A percentile compares a stretch with the other conserved stretches of the same genome.
Evolutionary conservation across 2,888 invertebrate species (phyloP).

Genomic region (Campaea margaritaria): DNA sequence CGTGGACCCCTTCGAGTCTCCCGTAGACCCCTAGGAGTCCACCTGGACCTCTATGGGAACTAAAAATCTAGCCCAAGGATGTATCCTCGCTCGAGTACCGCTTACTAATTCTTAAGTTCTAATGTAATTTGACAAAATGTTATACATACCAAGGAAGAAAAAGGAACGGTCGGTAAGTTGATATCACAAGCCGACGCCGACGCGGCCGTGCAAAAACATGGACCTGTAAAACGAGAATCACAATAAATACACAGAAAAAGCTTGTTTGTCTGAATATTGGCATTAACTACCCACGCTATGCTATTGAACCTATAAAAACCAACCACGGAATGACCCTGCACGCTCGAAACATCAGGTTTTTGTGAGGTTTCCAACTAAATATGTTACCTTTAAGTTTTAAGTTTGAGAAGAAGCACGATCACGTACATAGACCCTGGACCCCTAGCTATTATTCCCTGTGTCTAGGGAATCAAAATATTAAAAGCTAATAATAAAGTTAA

Average conservation of each 20-base stretch:
- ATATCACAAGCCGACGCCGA: slow-evolving; percentile 38
- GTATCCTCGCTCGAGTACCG: too few relatives aligned
- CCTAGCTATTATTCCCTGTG: too few relatives aligned
- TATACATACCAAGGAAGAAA: slow-evolving; percentile 54
- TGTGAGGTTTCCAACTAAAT: slow-evolving; percentile 6
- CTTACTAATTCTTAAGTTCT: too few relatives aligned
- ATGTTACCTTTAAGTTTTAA: neutral
- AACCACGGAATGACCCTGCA: slow-evolving; percentile 22
- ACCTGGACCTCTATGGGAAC: too few relatives aligned
- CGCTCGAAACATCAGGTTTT: slow-evolving; percentile 11
- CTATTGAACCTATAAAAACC: slow-evolving; percentile 26
- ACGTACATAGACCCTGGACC: too few relatives aligned
- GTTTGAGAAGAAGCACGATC: too few relatives aligned
- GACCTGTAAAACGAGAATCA: slow-evolving; percentile 44
- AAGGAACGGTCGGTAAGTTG: slow-evolving; percentile 40
- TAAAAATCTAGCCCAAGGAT: too few relatives aligned
- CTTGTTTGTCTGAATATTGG: slow-evolving; percentile 20
- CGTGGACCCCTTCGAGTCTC: too few relatives aligned
- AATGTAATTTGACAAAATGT: too few relatives aligned
- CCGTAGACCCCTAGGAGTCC: too few relatives aligned
- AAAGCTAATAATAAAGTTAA: too few relatives aligned
- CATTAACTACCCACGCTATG: slow-evolving; percentile 23
- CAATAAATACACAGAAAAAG: slow-evolving; percentile 19
- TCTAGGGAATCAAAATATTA: too few relatives aligned
- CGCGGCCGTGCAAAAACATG: slow-evolving; percentile 49